Base-by-base conservation (phyloP, 2,113 vertebrate species). In the Xiphorhynchus elegans region DNA sequence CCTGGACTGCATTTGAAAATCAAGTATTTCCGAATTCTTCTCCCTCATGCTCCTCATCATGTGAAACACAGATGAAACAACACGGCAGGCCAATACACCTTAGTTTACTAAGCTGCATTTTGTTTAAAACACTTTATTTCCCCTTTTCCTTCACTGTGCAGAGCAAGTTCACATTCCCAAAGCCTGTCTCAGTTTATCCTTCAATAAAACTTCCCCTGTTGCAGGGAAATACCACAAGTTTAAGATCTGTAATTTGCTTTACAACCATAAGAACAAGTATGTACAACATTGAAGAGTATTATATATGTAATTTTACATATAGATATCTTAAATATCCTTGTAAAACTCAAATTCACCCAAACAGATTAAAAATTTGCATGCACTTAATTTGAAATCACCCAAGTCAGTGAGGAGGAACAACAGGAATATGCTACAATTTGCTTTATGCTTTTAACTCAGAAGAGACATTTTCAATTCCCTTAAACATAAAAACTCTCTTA, bases 241-340 rank as follows among this genome's bases (percentile, higher is more conserved):
- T 11, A 24, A 59, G 14, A 19, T 4, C 11, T 35, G 4, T 11
- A 67, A 62, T 33, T 5, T 35, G 29, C 12, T 70, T 63, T 35
- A n/a, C 9, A 58, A 53, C 21, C 13, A 5, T 12, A 49, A 47
- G 6, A 46, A 49, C 37, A 42, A 50, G 47, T 2, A n/a, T 0
- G 0, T 6, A 12, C 26, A 25, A 12, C 26, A 25, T 3, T 2
- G 11, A 1, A 21, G 10, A 62, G 5, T 7, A n/a, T 64, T 37
- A 46, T 4, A 0, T 4, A 25, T 46, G 25, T 52, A 56, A 35
- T 58, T 62, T 6, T 21, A 31, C 7, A 8, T 35, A 33, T 13
- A 10, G 35, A n/a, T 35, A 35, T 20, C 26, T 44, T 8, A 78
- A 55, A 55, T 72, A 55, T 9, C 31, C n/a, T 67, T 29, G 9